Evolutionary conservation across 2,797 vertebrate genomes (phyloP).

Genomic region (Pseudopleuronectes americanus): DNA sequence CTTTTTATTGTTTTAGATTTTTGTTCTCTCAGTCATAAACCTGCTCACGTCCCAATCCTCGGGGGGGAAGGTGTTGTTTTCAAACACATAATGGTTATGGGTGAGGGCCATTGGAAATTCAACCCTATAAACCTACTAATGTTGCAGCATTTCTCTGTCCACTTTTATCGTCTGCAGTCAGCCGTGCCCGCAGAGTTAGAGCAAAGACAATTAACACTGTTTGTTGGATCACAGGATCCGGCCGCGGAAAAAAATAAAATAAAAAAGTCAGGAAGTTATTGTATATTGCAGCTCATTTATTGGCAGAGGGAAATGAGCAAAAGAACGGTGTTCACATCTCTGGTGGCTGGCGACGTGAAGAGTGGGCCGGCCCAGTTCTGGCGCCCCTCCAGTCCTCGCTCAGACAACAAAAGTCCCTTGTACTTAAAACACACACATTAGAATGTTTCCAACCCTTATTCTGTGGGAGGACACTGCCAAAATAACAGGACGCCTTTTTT

Average conservation of each 20-base stretch:
- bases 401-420: slow-evolving; percentile 66
- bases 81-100: slow-evolving; percentile 17
- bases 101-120: slow-evolving; percentile 11
- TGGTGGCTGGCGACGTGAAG: slow-evolving; percentile 45
- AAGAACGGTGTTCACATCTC: slow-evolving; percentile 45
- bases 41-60: background rate
- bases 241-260: slow-evolving; percentile 33
- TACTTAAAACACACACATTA: slow-evolving; percentile 63
- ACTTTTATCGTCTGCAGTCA: slow-evolving; percentile 27
- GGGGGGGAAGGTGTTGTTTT: slow-evolving; percentile 5
- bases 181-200: slow-evolving; percentile 33
- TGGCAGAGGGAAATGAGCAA: slow-evolving; percentile 44
- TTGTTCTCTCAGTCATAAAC: slow-evolving; percentile 5
- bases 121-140: slow-evolving; percentile 26
- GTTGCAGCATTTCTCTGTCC: slow-evolving; percentile 29
- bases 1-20: background rate
- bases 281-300: slow-evolving; percentile 26
- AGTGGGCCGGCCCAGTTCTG: slow-evolving; percentile 47
- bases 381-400: slow-evolving; percentile 55
- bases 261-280: slow-evolving; percentile 44
- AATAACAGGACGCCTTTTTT: slow-evolving; percentile 52
- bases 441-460: slow-evolving; percentile 46
- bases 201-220: slow-evolving; percentile 48
- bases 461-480: slow-evolving; percentile 62
- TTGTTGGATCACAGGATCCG: slow-evolving; percentile 42